Conservation (phyloP, 1,140 invertebrate genomes). For the Harpegnathos saltator region DNA sequence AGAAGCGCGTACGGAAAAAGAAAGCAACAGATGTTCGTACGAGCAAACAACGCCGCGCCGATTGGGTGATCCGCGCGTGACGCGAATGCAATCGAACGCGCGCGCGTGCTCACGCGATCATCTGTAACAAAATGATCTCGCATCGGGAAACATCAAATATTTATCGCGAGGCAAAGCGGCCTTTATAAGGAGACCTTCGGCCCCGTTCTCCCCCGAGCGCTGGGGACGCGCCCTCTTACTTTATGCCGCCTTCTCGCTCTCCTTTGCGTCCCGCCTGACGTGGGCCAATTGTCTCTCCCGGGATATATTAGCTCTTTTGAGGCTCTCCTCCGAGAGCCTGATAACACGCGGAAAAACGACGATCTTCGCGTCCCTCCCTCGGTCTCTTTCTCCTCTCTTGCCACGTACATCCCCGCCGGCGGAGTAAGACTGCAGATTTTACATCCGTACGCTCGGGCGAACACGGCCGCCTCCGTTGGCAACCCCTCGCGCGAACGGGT, state of each 20-base stretch:
- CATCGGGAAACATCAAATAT: constrained; percentile 56
- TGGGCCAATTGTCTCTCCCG: constrained; percentile 62
- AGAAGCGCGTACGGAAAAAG: constrained; percentile 13
- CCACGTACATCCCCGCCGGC: constrained; percentile 45
- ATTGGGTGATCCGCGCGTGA: constrained; percentile 42
- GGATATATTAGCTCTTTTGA: constrained; percentile 80
- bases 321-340: constrained; percentile 59
- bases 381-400: constrained; percentile 1
- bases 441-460: constrained; percentile 71
- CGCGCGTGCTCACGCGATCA: not conserved
- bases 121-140: constrained; percentile 52
- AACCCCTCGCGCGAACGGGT: not conserved
- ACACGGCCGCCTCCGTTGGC: constrained; percentile 44
- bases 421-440: constrained; percentile 72
- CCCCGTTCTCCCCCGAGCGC: too few species aligned
- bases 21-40: constrained; percentile 53
- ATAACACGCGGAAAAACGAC: constrained; percentile 67
- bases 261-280: constrained; percentile 37
- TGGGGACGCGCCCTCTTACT: constrained; percentile 42
- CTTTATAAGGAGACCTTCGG: constrained; percentile 51
- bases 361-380: not conserved
- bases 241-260: constrained; percentile 32
- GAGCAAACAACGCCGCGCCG: constrained; percentile 35
- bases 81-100: constrained; percentile 27
- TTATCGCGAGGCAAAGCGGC: constrained; percentile 51